Conservation (phyloP, 2,113 vertebrate species). For the Eptesicus fuscus region DNA sequence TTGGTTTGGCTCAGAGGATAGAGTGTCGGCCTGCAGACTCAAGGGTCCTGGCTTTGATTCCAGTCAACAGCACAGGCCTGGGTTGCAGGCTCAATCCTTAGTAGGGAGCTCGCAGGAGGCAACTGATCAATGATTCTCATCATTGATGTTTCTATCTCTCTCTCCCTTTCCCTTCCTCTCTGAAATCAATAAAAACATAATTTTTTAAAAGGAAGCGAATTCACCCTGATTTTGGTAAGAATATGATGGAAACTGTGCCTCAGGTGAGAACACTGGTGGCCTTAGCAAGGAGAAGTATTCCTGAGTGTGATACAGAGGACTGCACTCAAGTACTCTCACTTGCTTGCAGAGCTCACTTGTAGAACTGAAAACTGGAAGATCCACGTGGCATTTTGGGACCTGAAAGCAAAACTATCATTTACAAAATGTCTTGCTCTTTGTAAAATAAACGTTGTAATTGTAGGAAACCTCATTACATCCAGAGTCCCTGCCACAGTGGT, state of each 20-base stretch:
- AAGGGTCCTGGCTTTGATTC: background rate
- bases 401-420: slow-evolving; percentile 37
- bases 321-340: background rate
- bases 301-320: background rate
- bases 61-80: background rate
- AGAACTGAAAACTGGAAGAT: slow-evolving; percentile 22
- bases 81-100: background rate
- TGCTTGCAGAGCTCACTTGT: background rate
- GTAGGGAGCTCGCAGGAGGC: background rate
- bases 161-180: too few relatives aligned
- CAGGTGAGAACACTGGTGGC: background rate
- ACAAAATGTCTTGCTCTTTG: background rate
- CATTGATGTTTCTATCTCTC: background rate
- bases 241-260: background rate
- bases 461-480: background rate
- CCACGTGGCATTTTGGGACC: background rate
- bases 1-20: background rate
- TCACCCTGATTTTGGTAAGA: background rate
- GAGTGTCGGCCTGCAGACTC: background rate
- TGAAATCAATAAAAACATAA: too few relatives aligned
- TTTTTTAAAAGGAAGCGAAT: background rate
- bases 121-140: background rate
- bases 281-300: background rate
- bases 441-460: background rate
- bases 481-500: background rate